Evolutionary conservation across 2,113 vertebrate species (phyloP).

Genomic region (Ahaetulla prasina): DNA sequence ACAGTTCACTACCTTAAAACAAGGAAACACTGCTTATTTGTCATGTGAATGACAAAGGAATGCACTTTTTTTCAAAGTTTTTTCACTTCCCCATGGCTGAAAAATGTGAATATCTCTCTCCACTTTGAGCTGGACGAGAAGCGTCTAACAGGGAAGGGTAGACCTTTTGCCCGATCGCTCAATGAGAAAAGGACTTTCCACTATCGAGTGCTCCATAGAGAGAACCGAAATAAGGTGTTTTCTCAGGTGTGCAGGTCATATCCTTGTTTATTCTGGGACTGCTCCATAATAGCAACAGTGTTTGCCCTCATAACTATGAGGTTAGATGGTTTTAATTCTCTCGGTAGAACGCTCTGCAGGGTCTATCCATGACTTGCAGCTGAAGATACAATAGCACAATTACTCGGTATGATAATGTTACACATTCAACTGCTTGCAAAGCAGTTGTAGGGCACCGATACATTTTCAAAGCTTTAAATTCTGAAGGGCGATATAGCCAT

Average conservation of each 20-base stretch:
- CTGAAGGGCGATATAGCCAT: not conserved
- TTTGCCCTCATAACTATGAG: not conserved
- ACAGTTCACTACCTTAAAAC: not conserved
- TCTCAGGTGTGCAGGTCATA: not conserved
- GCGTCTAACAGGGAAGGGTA: not conserved
- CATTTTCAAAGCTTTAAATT: constrained; percentile 13
- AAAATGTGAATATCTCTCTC: not conserved
- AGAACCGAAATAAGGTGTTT: not conserved
- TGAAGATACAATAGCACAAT: constrained; percentile 10
- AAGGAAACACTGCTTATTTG: not conserved
- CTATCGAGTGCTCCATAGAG: rapidly evolving
- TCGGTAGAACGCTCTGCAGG: not conserved
- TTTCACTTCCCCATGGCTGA: not conserved
- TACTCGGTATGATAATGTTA: constrained; percentile 20
- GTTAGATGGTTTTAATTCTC: constrained; percentile 18
- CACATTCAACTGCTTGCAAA: constrained; percentile 12
- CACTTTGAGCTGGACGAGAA: not conserved
- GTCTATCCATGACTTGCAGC: constrained; percentile 12
- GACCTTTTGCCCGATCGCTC: not conserved
- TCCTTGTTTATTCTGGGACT: constrained; percentile 1
- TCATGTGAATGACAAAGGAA: not conserved
- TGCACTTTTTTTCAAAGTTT: not conserved
- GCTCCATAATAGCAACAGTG: not conserved
- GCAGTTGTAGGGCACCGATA: not conserved
- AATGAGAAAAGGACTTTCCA: not conserved